Base-by-base conservation (phyloP, 1,140 invertebrate genomes). In the Anastatus disparis region DNA sequence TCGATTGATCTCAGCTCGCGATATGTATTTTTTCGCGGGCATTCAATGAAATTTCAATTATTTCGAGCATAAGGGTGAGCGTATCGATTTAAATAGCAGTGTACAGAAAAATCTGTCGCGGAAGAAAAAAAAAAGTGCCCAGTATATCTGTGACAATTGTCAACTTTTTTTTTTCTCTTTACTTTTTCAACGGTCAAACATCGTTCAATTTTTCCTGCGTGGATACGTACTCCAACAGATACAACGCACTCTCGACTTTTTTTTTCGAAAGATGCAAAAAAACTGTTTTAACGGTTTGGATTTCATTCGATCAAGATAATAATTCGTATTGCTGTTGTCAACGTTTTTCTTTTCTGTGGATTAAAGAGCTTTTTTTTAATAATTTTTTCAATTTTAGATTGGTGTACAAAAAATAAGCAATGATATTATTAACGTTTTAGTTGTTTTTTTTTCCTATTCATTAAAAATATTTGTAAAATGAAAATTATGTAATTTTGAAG, bases 121-220 rank as follows among this genome's bases (percentile, higher is more conserved):
- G n/a, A n/a, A n/a, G n/a, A 35, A 35, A 29, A 67, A 67, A 69
- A 69, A 69, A 52, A 27, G 2, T 48, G 40, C 35, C 53, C 31
- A 56, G 52, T 44, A 9, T 59, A 48, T 68, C 65, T 58, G 20
- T 6, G 10, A 35, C 26, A 27, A 68, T 68, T 42, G 13, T 29
- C n/a, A 20, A 35, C 31, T 35, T 35, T 35, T 35, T 35, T 35
- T 35, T 10, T 6, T 35, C 20, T 56, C 56, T 56, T 56, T 46
- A 48, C 26, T 10, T 40, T 26, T 50, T 10, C 55, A 68, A 68
- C 65, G 65, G 65, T 68, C 65, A 68, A 59, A 59, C 42, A 59
- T 50, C 8, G 35, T 46, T 63, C 56, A 59, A 35, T n/a, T n/a
- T n/a, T n/a, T n/a, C n/a, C n/a, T n/a, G n/a, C n/a, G n/a, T n/a